Conservation (phyloP, 2,888 invertebrate species). For the Operophtera brumata region DNA sequence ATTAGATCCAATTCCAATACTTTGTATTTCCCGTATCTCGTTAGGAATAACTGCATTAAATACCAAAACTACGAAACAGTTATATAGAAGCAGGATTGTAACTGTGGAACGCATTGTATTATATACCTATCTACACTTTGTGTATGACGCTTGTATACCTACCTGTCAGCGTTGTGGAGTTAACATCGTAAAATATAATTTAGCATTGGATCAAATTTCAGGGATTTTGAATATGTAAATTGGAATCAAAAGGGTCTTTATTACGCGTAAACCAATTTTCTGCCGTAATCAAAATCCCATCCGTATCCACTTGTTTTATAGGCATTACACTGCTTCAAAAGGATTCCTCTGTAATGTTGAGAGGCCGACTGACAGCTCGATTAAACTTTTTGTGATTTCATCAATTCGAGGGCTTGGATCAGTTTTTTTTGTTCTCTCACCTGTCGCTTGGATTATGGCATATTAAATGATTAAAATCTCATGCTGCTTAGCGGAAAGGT, state of each 20-base stretch:
- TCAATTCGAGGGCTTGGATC: neutral
- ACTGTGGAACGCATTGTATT: neutral
- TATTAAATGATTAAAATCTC: neutral
- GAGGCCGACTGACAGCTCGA: conserved; percentile 51
- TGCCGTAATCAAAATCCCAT: neutral
- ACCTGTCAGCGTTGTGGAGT: neutral
- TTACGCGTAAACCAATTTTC: neutral
- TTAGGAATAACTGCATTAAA: neutral
- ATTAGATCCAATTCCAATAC: neutral
- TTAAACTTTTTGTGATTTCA: conserved; percentile 45
- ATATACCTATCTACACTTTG: neutral
- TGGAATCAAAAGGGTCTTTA: neutral
- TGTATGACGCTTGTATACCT: neutral
- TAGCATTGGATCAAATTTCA: neutral
- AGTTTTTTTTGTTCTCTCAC: too few species aligned
- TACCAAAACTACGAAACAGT: too few species aligned
- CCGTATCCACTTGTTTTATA: neutral
- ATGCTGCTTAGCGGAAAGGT: neutral
- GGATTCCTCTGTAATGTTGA: conserved; percentile 18
- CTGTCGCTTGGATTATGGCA: neutral
- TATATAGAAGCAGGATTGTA: neutral
- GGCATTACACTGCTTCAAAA: conserved; percentile 9
- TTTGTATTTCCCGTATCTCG: neutral
- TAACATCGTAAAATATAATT: neutral
- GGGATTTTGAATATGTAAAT: neutral